Conservation (phyloP, 2,113 vertebrate genomes). For the Myrmophylax atrothorax region DNA sequence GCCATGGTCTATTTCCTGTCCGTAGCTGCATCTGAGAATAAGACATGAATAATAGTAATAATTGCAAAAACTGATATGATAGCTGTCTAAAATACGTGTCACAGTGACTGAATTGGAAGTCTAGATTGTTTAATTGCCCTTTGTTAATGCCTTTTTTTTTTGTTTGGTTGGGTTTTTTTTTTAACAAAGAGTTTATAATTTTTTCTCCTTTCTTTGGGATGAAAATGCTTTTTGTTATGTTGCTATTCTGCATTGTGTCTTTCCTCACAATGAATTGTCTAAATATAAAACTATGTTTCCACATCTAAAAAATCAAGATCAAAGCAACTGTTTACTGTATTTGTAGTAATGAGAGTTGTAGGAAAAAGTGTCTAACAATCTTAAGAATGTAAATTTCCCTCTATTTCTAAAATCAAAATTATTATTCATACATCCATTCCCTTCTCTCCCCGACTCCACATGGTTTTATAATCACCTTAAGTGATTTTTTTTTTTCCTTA, state of each 20-base stretch:
- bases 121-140: background rate
- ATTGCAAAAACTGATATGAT: background rate
- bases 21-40: background rate
- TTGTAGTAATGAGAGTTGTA: background rate
- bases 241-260: background rate
- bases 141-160: background rate
- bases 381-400: background rate
- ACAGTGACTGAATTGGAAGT: background rate
- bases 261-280: background rate
- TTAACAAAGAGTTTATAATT: background rate
- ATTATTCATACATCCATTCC: background rate
- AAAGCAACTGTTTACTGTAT: background rate
- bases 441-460: rapidly evolving
- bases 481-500: background rate
- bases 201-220: background rate
- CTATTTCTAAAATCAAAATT: background rate
- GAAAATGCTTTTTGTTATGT: background rate
- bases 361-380: background rate
- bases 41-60: background rate
- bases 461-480: background rate
- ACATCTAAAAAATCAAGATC: background rate
- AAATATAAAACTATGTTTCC: background rate
- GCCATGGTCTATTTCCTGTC: background rate
- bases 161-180: no score
- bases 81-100: background rate